A percentile compares a stretch with the other conserved stretches of the same genome.
Conservation (phyloP, 2,797 vertebrate genomes). For the Alca torda region DNA sequence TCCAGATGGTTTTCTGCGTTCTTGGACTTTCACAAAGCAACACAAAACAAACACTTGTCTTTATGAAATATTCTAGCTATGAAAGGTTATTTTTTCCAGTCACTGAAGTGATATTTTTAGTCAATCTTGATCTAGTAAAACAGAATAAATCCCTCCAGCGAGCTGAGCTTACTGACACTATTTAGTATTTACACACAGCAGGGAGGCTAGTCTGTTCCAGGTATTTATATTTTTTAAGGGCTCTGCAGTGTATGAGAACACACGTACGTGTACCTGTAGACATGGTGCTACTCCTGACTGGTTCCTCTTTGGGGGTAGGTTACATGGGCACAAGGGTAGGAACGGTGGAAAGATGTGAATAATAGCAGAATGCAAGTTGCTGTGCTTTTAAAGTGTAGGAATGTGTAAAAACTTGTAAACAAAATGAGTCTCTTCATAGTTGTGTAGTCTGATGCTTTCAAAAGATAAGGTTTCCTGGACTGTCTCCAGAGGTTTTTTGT, state of each 20-base stretch:
- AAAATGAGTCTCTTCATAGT: background rate
- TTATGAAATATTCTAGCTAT: conserved; percentile 29
- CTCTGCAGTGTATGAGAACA: background rate
- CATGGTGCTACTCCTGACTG: background rate
- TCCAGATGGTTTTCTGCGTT: conserved; percentile 37
- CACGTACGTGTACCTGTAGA: accelerated
- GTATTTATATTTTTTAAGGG: background rate
- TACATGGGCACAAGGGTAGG: background rate
- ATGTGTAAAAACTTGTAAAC: background rate
- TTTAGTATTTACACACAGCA: conserved; percentile 28
- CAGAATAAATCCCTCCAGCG: background rate
- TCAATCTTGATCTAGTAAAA: conserved; percentile 18
- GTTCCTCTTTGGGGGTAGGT: background rate
- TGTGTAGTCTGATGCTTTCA: background rate
- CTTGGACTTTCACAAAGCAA: conserved; percentile 29
- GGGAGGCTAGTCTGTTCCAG: background rate
- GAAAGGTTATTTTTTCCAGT: conserved; percentile 27
- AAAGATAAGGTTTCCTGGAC: background rate
- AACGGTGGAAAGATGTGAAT: background rate
- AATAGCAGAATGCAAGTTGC: background rate
- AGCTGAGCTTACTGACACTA: background rate
- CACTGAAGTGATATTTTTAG: conserved; percentile 11
- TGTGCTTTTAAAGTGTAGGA: background rate
- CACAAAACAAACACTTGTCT: conserved; percentile 9
- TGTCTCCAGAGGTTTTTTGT: background rate